Evolutionary conservation across 1,140 invertebrate genomes (phyloP).

Genomic region (Drosophila bocki): DNA sequence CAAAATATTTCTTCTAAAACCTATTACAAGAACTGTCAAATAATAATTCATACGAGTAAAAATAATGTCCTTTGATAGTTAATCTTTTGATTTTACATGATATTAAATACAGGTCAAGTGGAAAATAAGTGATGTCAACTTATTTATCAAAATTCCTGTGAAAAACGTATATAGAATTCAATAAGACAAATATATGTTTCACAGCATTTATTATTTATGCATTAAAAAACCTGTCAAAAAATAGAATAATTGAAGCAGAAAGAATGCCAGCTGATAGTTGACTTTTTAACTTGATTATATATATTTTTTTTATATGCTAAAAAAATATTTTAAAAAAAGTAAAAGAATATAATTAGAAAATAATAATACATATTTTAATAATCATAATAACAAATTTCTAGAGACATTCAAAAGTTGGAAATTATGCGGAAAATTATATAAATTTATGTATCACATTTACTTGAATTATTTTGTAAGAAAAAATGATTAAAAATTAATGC

Average conservation of each 20-base stretch:
- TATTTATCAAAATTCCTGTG: not conserved
- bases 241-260: not conserved
- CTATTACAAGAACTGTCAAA: not conserved
- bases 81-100: not conserved
- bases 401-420: not conserved
- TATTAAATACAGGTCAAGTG: slow-evolving; percentile 8
- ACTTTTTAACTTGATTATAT: not conserved
- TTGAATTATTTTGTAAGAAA: not conserved
- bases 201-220: not conserved
- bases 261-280: not conserved
- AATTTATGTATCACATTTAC: not conserved
- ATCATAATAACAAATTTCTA: not conserved
- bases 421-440: not conserved
- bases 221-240: not conserved
- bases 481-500: not conserved
- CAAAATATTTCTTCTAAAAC: not conserved
- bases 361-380: not conserved
- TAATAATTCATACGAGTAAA: not conserved
- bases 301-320: no score
- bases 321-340: not conserved
- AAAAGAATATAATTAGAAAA: not conserved
- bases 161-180: not conserved
- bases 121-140: slow-evolving; percentile 1
- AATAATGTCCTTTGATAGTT: not conserved
- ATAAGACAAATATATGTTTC: not conserved